Evolutionary conservation across 1,140 invertebrate genomes (phyloP).

Genomic region (Zophobas morio): DNA sequence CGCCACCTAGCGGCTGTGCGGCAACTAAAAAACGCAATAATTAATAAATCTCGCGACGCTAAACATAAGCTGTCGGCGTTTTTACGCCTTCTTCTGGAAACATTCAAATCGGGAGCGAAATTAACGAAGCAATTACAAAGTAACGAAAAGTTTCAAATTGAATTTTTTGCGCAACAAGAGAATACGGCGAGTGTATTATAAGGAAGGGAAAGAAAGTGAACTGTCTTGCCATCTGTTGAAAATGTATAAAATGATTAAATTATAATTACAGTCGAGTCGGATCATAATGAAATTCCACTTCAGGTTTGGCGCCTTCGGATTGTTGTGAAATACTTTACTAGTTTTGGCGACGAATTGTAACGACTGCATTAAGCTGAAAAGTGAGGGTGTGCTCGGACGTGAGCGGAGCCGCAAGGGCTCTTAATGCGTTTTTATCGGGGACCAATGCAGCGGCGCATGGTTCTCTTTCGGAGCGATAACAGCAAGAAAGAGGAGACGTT

Average conservation of each 20-base stretch:
- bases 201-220: conserved; percentile 51
- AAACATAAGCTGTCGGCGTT: no score
- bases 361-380: conserved; percentile 38
- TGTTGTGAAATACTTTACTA: conserved; percentile 39
- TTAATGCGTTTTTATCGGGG: conserved; percentile 40
- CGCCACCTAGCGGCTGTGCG: no score
- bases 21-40: no score
- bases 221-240: conserved; percentile 56
- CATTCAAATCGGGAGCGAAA: conserved; percentile 45
- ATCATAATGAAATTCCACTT: conserved; percentile 56
- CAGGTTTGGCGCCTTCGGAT: conserved; percentile 48
- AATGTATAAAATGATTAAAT: conserved; percentile 58
- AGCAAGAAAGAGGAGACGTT: neutral
- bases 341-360: conserved; percentile 25
- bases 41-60: no score
- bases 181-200: conserved; percentile 36
- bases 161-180: conserved; percentile 37
- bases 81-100: neutral
- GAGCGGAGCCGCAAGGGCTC: conserved; percentile 31
- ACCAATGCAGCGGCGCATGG: conserved; percentile 29
- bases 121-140: conserved; percentile 51
- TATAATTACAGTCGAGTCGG: conserved; percentile 53
- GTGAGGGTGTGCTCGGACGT: conserved; percentile 27
- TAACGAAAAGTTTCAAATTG: conserved; percentile 49
- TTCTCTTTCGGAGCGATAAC: conserved; percentile 21